A percentile compares a stretch with the other conserved stretches of the same genome.
These are phyloP conservation scores for Athripsodes cinereus DNA, from an alignment of 2,888 invertebrate genomes.

Conservation along the genomic window DNA sequence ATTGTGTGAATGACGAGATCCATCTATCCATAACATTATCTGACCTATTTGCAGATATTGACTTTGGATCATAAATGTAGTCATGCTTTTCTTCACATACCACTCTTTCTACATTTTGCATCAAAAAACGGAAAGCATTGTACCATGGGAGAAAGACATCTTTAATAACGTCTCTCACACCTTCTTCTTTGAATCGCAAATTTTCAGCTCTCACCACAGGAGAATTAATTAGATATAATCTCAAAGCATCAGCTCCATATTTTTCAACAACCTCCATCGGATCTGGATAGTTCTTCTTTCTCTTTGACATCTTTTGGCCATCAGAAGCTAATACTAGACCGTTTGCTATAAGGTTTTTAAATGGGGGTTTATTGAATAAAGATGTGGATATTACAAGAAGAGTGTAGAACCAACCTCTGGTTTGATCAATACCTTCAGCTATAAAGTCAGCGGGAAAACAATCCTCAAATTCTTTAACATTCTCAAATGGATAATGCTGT, in stretches of 20 bases:
- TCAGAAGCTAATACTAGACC: constrained; percentile 94
- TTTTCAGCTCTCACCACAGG: constrained; percentile 97
- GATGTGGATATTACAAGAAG: constrained; percentile 95
- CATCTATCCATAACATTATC: constrained; percentile 93
- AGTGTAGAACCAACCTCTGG: constrained; percentile 98
- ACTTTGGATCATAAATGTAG: constrained; percentile 52
- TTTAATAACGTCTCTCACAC: constrained; percentile 92
- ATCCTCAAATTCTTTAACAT: constrained; percentile 78
- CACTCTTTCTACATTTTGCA: constrained; percentile 86
- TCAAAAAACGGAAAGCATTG: constrained; percentile 85
- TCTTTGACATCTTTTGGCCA: constrained; percentile 99
- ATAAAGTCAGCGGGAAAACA: constrained; percentile 98
- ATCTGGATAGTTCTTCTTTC: constrained; percentile 98
- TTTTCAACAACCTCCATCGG: constrained; percentile 85
- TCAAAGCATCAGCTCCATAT: constrained; percentile 94
- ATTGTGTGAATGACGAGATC: constrained; percentile 96
- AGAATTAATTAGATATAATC: constrained; percentile 94
- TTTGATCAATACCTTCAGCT: constrained; percentile 98
- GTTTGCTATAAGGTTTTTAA: constrained; percentile 95
- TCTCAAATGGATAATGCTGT: constrained; percentile 93
- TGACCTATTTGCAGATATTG: constrained; percentile 30
- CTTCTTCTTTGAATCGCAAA: constrained; percentile 93
- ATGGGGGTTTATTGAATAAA: constrained; percentile 92
- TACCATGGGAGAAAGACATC: constrained; percentile 98
- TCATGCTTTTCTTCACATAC: constrained; percentile 59